phyloP scores from a whole-genome alignment of 1,140 invertebrate genomes.

The Bombus sibiricus region DNA sequence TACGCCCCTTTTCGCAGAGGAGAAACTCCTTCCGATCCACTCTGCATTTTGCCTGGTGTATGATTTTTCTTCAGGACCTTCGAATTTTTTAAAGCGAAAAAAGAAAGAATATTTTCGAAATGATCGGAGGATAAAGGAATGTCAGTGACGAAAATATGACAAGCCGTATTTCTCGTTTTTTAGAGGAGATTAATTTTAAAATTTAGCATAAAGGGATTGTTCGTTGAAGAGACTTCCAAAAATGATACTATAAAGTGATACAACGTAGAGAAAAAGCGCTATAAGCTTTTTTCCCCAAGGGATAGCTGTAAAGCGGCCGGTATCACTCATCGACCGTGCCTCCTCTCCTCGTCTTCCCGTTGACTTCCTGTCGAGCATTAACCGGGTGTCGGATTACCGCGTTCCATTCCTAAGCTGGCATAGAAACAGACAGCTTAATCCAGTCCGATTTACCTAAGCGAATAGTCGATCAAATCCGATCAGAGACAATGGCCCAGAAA shows the following conservation, averaged over 20 bases:
- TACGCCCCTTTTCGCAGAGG: not conserved
- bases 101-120: no score
- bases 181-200: no score
- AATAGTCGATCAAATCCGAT: constrained; percentile 44
- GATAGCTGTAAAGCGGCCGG: constrained; percentile 30
- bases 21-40: not conserved
- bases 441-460: constrained; percentile 42
- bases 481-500: constrained; percentile 6
- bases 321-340: constrained; percentile 40
- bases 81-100: no score
- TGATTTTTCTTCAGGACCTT: not conserved
- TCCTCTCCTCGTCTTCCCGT: constrained; percentile 26
- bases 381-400: constrained; percentile 64
- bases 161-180: no score
- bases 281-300: constrained; percentile 9
- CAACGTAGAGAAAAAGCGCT: not conserved
- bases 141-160: no score
- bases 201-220: not conserved
- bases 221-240: not conserved
- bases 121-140: not conserved
- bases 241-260: not conserved
- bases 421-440: constrained; percentile 53
- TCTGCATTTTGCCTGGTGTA: not conserved
- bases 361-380: constrained; percentile 60
- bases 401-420: constrained; percentile 61